These are phyloP conservation scores for Monarcha castaneiventris DNA, from an alignment of 2,113 vertebrate species.

Conservation along the genomic window DNA sequence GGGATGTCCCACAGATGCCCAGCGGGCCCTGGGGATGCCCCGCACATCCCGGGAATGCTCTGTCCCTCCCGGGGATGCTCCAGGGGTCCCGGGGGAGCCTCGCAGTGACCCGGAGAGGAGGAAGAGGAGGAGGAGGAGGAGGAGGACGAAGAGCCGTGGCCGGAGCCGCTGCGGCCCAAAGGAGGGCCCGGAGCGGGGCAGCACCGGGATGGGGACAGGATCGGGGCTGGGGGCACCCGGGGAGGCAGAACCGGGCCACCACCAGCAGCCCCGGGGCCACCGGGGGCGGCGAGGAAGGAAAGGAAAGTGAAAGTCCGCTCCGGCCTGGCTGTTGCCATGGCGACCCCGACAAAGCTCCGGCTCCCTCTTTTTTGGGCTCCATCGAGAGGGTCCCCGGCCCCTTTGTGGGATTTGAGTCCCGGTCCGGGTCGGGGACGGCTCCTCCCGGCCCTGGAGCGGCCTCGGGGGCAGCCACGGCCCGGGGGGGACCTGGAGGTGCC, in stretches of 20 bases:
- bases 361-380: constrained; percentile 89
- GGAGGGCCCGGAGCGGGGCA: neutral
- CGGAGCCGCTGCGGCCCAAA: neutral
- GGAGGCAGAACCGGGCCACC: neutral
- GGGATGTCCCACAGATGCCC: neutral
- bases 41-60: neutral
- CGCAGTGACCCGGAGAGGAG: neutral
- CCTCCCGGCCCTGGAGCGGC: neutral
- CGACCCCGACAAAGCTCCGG: constrained; percentile 88
- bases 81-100: neutral
- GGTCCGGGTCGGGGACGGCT: constrained; percentile 59
- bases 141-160: too few species aligned
- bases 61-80: fast-evolving
- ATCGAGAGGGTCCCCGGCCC: constrained; percentile 77
- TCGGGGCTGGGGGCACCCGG: neutral
- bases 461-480: neutral
- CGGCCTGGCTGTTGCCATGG: constrained; percentile 84
- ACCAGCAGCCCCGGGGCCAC: neutral
- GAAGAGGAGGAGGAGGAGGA: neutral
- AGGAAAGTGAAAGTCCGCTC: constrained; percentile 72
- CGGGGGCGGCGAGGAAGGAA: neutral
- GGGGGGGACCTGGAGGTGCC: fast-evolving
- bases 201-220: neutral
- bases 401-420: constrained; percentile 86
- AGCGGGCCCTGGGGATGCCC: neutral